phyloP scores from a whole-genome alignment of 2,888 invertebrate genomes.

The Euproctis similis region DNA sequence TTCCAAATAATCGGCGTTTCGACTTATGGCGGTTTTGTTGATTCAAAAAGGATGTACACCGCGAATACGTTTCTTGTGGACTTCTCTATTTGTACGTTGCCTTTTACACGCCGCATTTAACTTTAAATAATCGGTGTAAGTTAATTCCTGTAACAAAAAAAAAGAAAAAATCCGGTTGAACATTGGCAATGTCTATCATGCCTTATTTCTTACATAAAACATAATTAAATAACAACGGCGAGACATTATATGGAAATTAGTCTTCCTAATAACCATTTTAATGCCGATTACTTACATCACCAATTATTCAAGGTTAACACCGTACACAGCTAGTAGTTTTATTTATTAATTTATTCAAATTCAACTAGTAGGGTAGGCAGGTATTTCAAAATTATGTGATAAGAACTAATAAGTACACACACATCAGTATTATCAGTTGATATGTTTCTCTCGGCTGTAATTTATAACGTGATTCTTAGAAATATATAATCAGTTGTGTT shows the following conservation, averaged over 20 bases:
- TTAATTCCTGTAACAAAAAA: slow-evolving; percentile 9
- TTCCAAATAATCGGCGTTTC: slow-evolving; percentile 39
- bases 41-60: slow-evolving; percentile 24
- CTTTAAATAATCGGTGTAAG: slow-evolving; percentile 17
- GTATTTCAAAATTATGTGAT: too few relatives aligned
- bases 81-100: slow-evolving; percentile 14
- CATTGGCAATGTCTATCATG: slow-evolving; percentile 12
- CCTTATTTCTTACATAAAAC: too few relatives aligned
- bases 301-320: slow-evolving; percentile 20
- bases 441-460: slow-evolving; percentile 7
- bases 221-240: too few relatives aligned
- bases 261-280: too few relatives aligned
- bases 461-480: slow-evolving; percentile 4
- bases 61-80: slow-evolving; percentile 10
- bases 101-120: slow-evolving; percentile 17
- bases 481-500: slow-evolving; percentile 2
- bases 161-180: too few relatives aligned
- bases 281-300: slow-evolving; percentile 11
- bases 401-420: slow-evolving; percentile 1
- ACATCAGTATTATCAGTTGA: slow-evolving; percentile 11
- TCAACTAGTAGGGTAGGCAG: too few relatives aligned
- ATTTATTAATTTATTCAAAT: too few relatives aligned
- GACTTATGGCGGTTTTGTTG: slow-evolving; percentile 28
- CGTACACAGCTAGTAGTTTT: too few relatives aligned
- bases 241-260: too few relatives aligned